Conservation (phyloP, 1,140 invertebrate genomes). For the Apis laboriosa region DNA sequence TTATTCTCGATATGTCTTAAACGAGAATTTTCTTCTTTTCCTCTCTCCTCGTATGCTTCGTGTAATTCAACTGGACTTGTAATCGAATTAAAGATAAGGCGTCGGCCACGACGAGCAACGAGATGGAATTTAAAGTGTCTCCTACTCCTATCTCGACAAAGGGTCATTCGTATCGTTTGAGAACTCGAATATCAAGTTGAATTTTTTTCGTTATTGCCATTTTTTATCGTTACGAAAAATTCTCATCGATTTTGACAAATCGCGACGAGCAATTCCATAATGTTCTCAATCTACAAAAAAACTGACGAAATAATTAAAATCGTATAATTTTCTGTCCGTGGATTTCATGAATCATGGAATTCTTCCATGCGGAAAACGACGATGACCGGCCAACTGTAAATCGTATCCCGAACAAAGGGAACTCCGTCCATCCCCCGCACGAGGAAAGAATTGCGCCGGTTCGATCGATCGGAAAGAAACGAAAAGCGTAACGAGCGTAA, state of each 20-base stretch:
- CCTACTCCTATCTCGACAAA: not conserved
- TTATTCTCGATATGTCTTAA: not conserved
- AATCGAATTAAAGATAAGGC: constrained; percentile 61
- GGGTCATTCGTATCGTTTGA: not conserved
- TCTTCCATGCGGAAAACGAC: constrained; percentile 41
- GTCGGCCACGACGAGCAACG: constrained; percentile 16
- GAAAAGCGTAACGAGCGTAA: not conserved
- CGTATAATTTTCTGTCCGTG: not conserved
- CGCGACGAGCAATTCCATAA: too few species aligned
- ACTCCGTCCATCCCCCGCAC: not conserved
- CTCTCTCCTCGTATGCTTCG: not conserved
- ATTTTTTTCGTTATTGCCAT: not conserved
- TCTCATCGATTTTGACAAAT: too few species aligned
- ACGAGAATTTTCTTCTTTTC: not conserved
- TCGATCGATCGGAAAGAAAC: not conserved
- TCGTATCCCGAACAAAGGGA: constrained; percentile 4
- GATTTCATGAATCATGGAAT: constrained; percentile 5
- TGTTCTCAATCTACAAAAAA: too few species aligned
- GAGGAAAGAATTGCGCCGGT: not conserved
- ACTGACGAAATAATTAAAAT: not conserved
- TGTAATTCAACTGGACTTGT: not conserved
- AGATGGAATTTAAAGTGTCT: constrained; percentile 55
- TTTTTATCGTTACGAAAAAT: not conserved
- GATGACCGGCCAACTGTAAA: constrained; percentile 11
- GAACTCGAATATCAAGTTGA: not conserved